phyloP scores from a whole-genome alignment of 2,797 vertebrate genomes.

The Acomys russatus region DNA sequence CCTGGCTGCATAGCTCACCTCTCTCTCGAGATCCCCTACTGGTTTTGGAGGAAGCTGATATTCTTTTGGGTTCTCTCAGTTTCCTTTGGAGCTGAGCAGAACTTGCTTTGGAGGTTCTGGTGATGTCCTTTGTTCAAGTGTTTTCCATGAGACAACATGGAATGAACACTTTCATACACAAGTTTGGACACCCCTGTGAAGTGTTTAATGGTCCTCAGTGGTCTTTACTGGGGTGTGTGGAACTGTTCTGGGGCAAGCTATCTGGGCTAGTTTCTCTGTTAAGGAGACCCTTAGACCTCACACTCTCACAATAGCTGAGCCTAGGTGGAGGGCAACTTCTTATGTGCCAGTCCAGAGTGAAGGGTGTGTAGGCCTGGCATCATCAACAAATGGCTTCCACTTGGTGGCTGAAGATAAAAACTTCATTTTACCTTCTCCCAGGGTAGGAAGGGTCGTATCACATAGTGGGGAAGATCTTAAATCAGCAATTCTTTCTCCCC shows the following conservation, averaged over 20 bases:
- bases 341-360: not conserved
- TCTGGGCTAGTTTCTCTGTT: not conserved
- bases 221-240: not conserved
- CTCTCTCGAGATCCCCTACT: not conserved
- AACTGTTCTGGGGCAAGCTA: slow-evolving; percentile 28
- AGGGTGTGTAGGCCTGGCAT: not conserved
- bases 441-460: not conserved
- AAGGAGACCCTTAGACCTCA: not conserved
- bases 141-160: slow-evolving; percentile 28
- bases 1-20: not conserved
- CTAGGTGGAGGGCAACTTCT: not conserved
- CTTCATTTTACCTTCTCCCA: slow-evolving; percentile 21
- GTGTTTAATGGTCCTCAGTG: not conserved
- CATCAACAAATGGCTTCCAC: not conserved
- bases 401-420: slow-evolving; percentile 9
- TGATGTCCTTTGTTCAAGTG: slow-evolving; percentile 47
- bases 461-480: slow-evolving; percentile 2
- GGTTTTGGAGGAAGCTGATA: slow-evolving; percentile 31
- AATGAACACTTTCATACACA: not conserved
- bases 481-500: slow-evolving; percentile 1
- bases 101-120: slow-evolving; percentile 47
- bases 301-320: not conserved
- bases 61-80: not conserved
- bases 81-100: slow-evolving; percentile 60
- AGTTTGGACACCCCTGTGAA: slow-evolving; percentile 15